Base-by-base conservation (phyloP, 2,888 invertebrate genomes). In the Dolichomitus sp. region DNA sequence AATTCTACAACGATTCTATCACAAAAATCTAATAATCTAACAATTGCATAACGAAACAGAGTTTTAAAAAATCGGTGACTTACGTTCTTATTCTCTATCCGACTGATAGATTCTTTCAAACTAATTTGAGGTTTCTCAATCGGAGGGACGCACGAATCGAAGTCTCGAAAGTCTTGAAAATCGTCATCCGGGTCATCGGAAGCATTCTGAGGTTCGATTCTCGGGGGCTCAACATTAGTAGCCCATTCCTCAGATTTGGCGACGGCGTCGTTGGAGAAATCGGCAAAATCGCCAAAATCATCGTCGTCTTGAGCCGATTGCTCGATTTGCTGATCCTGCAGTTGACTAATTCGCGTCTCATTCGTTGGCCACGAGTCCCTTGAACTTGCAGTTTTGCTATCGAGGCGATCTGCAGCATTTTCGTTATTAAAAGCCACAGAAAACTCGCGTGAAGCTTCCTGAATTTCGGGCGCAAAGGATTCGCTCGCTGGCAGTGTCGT, bases 81-180 rank as follows among this genome's bases (percentile, higher is more conserved):
- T 83, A 93, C 93, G 83, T 89, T 92, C 85, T 90, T 91, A 85
- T 92, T 92, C 84, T 93, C 92, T 89, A 92, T 91, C 84, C 88
- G 91, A 89, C 88, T 86, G 70, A 91, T 90, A 70, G 90, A 90
- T 66, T 93, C 91, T 88, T 88, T 90, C 78, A 91, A 87, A 87
- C 86, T 89, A 86, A 90, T 84, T 50, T 87, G 85, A 23, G 88
- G 84, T 68, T 79, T 83, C 52, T 89, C 88, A 84, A 91, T 85
- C 84, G 81, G 80, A 19, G 86, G 70, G 81, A 85, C 89, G 17
- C 91, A 92, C 88, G 94, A 94, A 89, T 95, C 94, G 86, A 95
- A 95, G 84, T 95, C 94, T 88, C 94, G 94, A 93, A 95, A 92
- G 80, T 93, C 93, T 14, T 87, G 92, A 57, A 92, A 95, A 87